phyloP scores from a whole-genome alignment of 2,888 invertebrate genomes.

The Augochlorella aurata region DNA sequence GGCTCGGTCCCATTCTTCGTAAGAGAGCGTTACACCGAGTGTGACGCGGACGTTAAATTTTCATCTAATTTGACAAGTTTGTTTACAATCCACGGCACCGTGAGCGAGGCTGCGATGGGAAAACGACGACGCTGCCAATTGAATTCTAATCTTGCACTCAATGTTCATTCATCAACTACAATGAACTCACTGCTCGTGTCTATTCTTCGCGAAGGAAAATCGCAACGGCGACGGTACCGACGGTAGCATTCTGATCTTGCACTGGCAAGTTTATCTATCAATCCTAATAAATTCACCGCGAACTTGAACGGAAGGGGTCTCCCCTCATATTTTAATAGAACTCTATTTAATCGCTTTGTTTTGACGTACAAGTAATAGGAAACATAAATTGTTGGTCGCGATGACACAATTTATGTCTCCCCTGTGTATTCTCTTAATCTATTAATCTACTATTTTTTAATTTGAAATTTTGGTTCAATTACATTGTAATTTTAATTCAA shows the following conservation, averaged over 20 bases:
- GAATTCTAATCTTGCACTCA: background rate
- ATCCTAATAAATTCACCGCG: background rate
- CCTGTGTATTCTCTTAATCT: too few species aligned
- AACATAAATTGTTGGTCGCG: too few species aligned
- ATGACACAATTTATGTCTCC: too few species aligned
- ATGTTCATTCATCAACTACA: background rate
- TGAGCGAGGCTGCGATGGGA: background rate
- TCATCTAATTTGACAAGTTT: background rate
- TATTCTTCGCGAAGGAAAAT: background rate
- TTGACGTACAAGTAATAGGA: too few species aligned
- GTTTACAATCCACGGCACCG: background rate
- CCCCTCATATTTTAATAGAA: too few species aligned
- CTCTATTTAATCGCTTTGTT: too few species aligned
- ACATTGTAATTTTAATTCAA: too few species aligned
- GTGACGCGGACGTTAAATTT: background rate
- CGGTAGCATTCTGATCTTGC: background rate
- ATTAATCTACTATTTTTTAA: too few species aligned
- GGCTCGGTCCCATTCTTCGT: background rate
- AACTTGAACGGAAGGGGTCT: too few species aligned
- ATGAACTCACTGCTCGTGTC: background rate
- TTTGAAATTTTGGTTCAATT: too few species aligned
- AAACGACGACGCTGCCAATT: background rate
- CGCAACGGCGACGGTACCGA: background rate
- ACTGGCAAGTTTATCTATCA: background rate
- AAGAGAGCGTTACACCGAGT: background rate